Evolutionary conservation across 2,888 invertebrate species (phyloP).

Genomic region (Trisateles emortualis): DNA sequence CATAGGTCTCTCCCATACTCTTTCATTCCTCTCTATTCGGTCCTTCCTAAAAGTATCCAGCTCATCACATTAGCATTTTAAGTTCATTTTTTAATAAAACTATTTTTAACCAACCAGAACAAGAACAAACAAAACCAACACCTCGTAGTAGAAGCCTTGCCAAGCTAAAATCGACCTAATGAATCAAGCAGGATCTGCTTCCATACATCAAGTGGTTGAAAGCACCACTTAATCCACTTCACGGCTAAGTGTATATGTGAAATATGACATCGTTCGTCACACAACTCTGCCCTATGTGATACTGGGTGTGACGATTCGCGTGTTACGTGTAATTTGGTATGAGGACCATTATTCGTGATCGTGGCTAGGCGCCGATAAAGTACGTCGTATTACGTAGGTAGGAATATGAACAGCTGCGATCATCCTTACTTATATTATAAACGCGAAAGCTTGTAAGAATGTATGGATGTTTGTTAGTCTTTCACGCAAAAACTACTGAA

Average conservation of each 20-base stretch:
- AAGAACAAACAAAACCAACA: constrained; percentile 26
- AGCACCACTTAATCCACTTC: constrained; percentile 74
- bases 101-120: constrained; percentile 11
- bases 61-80: background rate
- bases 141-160: constrained; percentile 29
- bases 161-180: constrained; percentile 56
- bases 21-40: too few relatives aligned
- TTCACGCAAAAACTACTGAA: too few relatives aligned
- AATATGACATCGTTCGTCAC: constrained; percentile 78
- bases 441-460: too few relatives aligned
- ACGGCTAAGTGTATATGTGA: constrained; percentile 69
- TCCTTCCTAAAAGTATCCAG: too few relatives aligned
- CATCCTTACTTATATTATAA: too few relatives aligned
- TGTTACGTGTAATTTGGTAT: constrained; percentile 54
- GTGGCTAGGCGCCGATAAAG: constrained; percentile 15
- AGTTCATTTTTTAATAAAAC: background rate
- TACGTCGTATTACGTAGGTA: background rate
- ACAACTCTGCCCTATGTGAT: constrained; percentile 54
- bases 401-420: too few relatives aligned
- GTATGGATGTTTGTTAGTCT: too few relatives aligned
- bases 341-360: constrained; percentile 46
- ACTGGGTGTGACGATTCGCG: constrained; percentile 53
- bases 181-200: constrained; percentile 66
- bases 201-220: constrained; percentile 69
- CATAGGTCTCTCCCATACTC: too few relatives aligned